Base-by-base conservation (phyloP, 2,113 vertebrate genomes). In the Silurus meridionalis region DNA sequence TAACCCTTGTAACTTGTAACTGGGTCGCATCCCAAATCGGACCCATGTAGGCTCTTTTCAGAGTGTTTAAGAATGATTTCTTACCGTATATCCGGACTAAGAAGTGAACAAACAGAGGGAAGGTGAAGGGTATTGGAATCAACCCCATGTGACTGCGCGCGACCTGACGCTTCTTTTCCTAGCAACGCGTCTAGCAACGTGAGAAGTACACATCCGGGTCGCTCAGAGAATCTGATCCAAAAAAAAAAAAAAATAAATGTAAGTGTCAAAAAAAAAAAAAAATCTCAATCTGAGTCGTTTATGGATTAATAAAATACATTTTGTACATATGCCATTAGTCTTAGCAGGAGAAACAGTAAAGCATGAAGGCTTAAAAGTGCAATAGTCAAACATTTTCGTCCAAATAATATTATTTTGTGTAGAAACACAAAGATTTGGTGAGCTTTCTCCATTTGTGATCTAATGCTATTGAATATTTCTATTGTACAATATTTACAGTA, bases 171-270 rank as follows among this genome's bases (percentile, higher is more conserved):
- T n/a, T 3, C 0, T 0, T n/a, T 58, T 48, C 78, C 37, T 81
- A 86, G 85, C 85, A 86, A 86, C 85, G 55, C 23, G 57, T 25
- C 84, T 81, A 61, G 85, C 78, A 81, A 86, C 66, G 17, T 8
- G 19, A 15, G 48, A 46, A 25, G 77, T 80, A 5, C 4, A 80
- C 52, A 67, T 80, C 84, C 84, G 84, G 52, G 77, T 55, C 63
- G 8, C 5, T 78, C 53, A 53, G 75, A 15, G 13, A 25, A 25
- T 4, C 6, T 0, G 6, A 25, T 13, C 37, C 37, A 2, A 37
- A 37, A 37, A 37, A 37, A 37, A 37, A 37, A 37, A 37, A 3
- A 37, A 37, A 37, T 1, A 37, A 37, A 48, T 1, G 1, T 17
- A 37, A 69, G 10, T 4, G 11, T 8, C 55, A n/a, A n/a, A 61